Evolutionary conservation across 2,113 vertebrate species (phyloP).

Genomic region (Ophthalmotilapia sp.): DNA sequence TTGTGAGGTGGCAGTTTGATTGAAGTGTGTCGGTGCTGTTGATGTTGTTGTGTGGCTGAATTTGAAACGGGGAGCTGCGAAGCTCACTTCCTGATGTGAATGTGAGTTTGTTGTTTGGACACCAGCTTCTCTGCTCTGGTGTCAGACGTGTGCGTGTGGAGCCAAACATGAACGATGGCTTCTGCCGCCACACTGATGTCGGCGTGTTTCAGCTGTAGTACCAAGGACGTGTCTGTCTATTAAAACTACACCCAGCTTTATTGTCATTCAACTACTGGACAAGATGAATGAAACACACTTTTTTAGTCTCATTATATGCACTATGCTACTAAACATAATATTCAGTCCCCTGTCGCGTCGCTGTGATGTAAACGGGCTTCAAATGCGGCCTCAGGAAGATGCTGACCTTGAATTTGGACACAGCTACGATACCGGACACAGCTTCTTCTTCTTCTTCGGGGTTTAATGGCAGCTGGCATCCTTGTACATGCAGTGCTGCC

Average conservation of each 20-base stretch:
- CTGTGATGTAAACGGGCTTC: no score
- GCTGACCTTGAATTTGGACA: neutral
- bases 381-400: no score
- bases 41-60: neutral
- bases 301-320: neutral
- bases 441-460: accelerated
- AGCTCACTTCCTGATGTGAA: neutral
- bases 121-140: neutral
- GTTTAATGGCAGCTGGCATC: neutral
- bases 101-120: neutral
- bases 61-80: no score
- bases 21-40: neutral
- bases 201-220: neutral
- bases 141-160: neutral
- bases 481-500: neutral
- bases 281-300: neutral
- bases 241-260: neutral
- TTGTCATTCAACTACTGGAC: neutral
- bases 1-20: neutral
- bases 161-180: neutral
- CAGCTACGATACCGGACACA: accelerated
- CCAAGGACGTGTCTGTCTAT: neutral
- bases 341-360: accelerated
- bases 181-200: neutral
- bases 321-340: neutral